phyloP scores from a whole-genome alignment of 2,797 vertebrate species.

The Bucorvus abyssinicus region DNA sequence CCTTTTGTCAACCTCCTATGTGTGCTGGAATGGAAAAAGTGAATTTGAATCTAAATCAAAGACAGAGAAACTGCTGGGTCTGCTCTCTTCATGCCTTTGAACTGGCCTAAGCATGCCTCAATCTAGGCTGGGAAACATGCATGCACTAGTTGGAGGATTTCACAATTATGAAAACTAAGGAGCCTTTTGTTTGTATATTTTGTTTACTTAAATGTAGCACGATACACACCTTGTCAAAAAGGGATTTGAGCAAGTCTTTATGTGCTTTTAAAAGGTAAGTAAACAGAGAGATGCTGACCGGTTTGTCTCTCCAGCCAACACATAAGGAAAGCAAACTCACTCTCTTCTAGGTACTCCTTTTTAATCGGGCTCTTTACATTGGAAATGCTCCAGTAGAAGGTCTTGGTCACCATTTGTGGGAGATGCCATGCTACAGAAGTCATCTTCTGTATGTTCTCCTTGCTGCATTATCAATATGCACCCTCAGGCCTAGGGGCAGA shows the following conservation, averaged over 20 bases:
- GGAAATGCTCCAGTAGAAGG: background rate
- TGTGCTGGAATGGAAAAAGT: background rate
- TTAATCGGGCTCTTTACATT: background rate
- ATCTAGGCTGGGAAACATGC: background rate
- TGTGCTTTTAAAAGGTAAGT: background rate
- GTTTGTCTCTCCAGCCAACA: background rate
- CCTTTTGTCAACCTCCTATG: background rate
- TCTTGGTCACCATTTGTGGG: background rate
- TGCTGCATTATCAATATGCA: background rate
- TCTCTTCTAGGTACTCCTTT: conserved; percentile 11
- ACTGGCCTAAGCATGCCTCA: conserved; percentile 52
- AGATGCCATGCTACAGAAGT: background rate
- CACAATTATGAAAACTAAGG: conserved; percentile 27
- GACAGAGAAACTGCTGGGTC: conserved; percentile 34
- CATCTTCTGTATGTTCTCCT: background rate
- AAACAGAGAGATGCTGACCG: background rate
- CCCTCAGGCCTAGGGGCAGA: background rate
- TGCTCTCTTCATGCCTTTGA: conserved; percentile 36
- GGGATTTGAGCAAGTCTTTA: background rate
- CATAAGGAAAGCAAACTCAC: background rate
- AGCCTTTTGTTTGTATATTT: conserved; percentile 19
- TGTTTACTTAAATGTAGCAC: background rate
- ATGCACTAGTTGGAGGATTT: conserved; percentile 47
- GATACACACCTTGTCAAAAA: background rate
- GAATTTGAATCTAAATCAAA: conserved; percentile 45